These are phyloP conservation scores for Martes martes DNA, from an alignment of 2,113 vertebrate species.

Conservation along the genomic window DNA sequence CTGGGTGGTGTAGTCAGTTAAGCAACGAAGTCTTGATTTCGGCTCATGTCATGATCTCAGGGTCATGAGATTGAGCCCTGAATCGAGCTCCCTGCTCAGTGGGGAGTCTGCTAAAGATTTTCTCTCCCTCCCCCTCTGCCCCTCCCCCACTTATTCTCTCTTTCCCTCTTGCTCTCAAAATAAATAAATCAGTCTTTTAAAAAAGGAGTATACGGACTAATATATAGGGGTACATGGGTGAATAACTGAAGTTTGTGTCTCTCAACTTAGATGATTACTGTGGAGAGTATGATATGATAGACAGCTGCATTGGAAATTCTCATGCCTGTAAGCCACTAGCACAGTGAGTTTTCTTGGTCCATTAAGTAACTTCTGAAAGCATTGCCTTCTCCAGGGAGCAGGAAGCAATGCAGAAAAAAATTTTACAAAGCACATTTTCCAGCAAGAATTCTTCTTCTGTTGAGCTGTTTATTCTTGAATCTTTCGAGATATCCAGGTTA, in stretches of 20 bases:
- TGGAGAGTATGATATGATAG: background rate
- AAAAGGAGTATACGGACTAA: background rate
- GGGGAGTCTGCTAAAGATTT: background rate
- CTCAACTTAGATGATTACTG: background rate
- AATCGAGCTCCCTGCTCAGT: background rate
- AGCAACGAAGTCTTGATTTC: background rate
- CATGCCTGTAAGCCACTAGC: background rate
- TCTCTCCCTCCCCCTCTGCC: background rate
- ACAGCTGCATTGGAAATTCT: background rate
- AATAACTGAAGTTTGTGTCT: background rate
- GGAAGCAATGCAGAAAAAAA: slow-evolving; percentile 33
- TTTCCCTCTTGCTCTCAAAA: background rate
- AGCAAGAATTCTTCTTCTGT: slow-evolving; percentile 19
- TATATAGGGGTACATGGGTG: background rate
- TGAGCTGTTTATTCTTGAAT: slow-evolving; percentile 46
- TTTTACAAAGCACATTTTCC: slow-evolving; percentile 40
- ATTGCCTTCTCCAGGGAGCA: slow-evolving; percentile 22
- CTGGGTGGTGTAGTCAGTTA: background rate
- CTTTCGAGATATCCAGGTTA: slow-evolving; percentile 18
- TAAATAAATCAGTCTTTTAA: background rate
- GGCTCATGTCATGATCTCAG: background rate
- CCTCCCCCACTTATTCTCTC: background rate
- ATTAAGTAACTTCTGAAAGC: slow-evolving; percentile 41
- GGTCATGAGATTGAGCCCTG: background rate
- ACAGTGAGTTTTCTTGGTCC: slow-evolving; percentile 38